Evolutionary conservation across 2,113 vertebrate species (phyloP).

Genomic region (Mastomys coucha): DNA sequence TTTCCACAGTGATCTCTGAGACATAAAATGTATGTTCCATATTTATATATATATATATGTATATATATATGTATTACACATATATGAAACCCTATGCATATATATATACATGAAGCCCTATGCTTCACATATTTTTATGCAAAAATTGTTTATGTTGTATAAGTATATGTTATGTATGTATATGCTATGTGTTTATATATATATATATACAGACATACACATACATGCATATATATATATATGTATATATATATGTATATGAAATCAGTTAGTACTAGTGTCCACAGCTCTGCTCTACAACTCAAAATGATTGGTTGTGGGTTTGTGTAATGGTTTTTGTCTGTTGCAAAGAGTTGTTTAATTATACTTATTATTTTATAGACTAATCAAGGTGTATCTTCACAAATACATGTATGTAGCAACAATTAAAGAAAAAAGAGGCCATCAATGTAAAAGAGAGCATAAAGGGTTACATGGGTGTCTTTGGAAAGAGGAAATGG

Average conservation of each 20-base stretch:
- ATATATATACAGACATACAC: too few relatives aligned
- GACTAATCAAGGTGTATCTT: neutral
- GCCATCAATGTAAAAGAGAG: neutral
- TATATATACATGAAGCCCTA: neutral
- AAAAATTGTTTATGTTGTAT: too few relatives aligned
- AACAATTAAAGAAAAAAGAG: neutral
- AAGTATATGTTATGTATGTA: neutral
- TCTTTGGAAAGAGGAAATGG: neutral
- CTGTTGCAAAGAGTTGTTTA: neutral
- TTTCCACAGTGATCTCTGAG: neutral
- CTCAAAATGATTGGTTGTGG: neutral
- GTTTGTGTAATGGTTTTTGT: neutral
- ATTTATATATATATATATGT: neutral
- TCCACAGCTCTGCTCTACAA: neutral
- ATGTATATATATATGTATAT: neutral
- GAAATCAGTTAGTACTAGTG: neutral
- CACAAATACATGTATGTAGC: neutral
- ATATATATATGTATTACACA: neutral
- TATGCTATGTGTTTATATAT: too few relatives aligned
- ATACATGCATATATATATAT: too few relatives aligned
- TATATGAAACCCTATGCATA: neutral
- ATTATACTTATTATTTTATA: neutral
- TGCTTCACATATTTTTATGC: too few relatives aligned
- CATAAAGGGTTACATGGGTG: neutral
- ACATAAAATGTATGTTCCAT: neutral